These are phyloP conservation scores for Agrochola circellaris DNA, from an alignment of 2,888 invertebrate species.

Conservation along the genomic window DNA sequence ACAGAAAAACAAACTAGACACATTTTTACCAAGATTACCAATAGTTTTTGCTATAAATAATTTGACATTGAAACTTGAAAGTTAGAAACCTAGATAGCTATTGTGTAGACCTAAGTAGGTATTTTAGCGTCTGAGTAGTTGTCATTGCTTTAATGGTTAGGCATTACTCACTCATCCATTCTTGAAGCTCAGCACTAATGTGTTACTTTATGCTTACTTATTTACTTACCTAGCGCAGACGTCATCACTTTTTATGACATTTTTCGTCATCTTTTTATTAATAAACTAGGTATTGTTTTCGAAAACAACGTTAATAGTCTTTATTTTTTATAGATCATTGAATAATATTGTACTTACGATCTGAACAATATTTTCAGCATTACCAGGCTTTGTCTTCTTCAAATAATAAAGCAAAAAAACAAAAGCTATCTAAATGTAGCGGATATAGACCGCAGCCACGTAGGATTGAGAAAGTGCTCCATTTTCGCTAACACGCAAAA, in stretches of 20 bases:
- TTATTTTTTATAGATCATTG: background rate
- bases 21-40: conserved; percentile 12
- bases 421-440: background rate
- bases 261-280: conserved; percentile 25
- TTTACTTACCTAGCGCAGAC: conserved; percentile 1
- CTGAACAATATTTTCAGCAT: background rate
- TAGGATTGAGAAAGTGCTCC: conserved; percentile 34
- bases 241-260: conserved; percentile 17
- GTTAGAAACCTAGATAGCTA: conserved; percentile 28
- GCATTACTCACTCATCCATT: conserved; percentile 36
- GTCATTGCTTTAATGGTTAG: conserved; percentile 18
- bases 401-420: background rate
- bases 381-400: too few species aligned
- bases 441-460: background rate
- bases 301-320: conserved; percentile 4
- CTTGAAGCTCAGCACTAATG: conserved; percentile 22
- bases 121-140: conserved; percentile 23
- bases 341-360: background rate
- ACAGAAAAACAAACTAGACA: background rate
- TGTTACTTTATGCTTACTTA: conserved; percentile 13
- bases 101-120: conserved; percentile 33
- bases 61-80: conserved; percentile 55
- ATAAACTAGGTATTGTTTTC: conserved; percentile 34
- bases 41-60: conserved; percentile 20
- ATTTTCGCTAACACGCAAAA: conserved; percentile 41